phyloP scores from a whole-genome alignment of 2,797 vertebrate genomes.

The Hypotaenidia philippensis region DNA sequence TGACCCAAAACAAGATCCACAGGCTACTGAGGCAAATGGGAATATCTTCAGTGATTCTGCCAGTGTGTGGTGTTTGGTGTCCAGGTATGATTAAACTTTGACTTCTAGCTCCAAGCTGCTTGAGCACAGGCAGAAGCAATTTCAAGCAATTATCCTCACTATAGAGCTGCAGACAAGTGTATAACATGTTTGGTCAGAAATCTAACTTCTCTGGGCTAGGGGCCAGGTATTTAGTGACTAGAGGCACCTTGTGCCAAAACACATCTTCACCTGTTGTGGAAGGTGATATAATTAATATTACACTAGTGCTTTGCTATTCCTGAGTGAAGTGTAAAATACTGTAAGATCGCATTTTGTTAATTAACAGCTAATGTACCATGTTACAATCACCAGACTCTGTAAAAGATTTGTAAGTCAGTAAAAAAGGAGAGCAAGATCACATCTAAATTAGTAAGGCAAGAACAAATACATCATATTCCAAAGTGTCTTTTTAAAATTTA shows the following conservation, averaged over 20 bases:
- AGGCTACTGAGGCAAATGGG: neutral
- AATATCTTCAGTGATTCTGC: neutral
- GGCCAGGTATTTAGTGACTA: constrained; percentile 19
- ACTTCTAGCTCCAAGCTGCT: neutral
- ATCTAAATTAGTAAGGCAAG: neutral
- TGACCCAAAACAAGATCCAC: neutral
- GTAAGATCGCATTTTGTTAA: neutral
- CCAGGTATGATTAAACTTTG: neutral
- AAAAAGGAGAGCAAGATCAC: neutral
- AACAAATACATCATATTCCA: neutral
- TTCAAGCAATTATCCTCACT: constrained; percentile 14
- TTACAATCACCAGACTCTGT: neutral
- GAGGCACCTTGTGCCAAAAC: constrained; percentile 39
- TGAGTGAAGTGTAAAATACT: neutral
- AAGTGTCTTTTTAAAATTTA: neutral
- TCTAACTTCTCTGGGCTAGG: constrained; percentile 12
- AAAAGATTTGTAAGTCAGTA: neutral
- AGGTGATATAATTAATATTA: constrained; percentile 2
- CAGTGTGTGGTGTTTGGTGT: neutral
- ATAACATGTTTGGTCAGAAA: neutral
- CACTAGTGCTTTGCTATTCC: neutral
- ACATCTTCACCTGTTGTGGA: constrained; percentile 20
- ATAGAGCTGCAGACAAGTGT: neutral
- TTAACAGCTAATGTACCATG: neutral
- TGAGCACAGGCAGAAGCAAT: neutral